Evolutionary conservation across 2,888 invertebrate species (phyloP).

Genomic region (Argynnis bischoffii): DNA sequence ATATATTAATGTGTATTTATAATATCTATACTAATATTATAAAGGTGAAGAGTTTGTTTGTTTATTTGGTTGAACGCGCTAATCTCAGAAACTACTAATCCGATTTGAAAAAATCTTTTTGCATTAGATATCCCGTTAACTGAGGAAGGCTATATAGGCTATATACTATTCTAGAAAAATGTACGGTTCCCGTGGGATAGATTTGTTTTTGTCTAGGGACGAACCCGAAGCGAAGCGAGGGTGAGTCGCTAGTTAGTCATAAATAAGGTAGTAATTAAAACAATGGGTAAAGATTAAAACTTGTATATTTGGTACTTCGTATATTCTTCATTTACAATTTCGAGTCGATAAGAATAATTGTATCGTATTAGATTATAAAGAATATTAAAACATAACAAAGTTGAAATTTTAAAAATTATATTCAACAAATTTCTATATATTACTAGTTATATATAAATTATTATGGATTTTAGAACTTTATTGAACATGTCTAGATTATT

Average conservation of each 20-base stretch:
- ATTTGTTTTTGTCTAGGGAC: too few relatives aligned
- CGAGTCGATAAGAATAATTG: conserved; percentile 76
- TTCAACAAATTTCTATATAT: conserved; percentile 72
- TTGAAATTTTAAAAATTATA: conserved; percentile 62
- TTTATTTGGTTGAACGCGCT: too few relatives aligned
- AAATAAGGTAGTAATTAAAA: conserved; percentile 45
- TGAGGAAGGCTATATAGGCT: too few relatives aligned
- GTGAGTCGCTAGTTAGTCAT: not conserved
- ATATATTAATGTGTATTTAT: not conserved
- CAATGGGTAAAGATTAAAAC: conserved; percentile 74
- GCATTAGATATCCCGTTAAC: too few relatives aligned
- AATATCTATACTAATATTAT: too few relatives aligned
- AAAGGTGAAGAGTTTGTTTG: too few relatives aligned
- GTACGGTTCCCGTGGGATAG: too few relatives aligned
- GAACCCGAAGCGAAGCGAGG: too few relatives aligned
- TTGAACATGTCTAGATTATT: conserved; percentile 71
- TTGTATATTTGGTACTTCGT: conserved; percentile 83
- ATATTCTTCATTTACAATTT: conserved; percentile 80
- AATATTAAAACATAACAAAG: conserved; percentile 70
- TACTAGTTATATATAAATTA: conserved; percentile 65
- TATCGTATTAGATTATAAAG: conserved; percentile 69
- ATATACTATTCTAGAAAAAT: too few relatives aligned
- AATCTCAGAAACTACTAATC: too few relatives aligned
- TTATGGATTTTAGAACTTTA: conserved; percentile 73
- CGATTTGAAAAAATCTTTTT: too few relatives aligned